phyloP scores from a whole-genome alignment of 2,113 vertebrate genomes.

The Nycticebus coucang region DNA sequence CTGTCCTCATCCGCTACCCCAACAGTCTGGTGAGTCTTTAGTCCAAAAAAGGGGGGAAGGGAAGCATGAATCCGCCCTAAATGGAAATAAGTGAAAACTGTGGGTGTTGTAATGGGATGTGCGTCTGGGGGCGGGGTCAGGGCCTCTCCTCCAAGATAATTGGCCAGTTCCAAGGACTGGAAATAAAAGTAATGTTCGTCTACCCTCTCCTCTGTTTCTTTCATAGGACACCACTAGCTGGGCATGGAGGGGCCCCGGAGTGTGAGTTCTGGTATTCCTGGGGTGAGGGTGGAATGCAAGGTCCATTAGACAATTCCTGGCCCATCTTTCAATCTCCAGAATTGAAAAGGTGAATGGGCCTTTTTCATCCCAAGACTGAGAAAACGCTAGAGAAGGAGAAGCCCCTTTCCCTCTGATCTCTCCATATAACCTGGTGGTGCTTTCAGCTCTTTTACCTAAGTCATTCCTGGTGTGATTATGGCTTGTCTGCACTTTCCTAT shows the following conservation, averaged over 20 bases:
- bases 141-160: background rate
- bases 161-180: background rate
- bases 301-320: slow-evolving; percentile 3
- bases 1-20: slow-evolving; percentile 91
- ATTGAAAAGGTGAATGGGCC: background rate
- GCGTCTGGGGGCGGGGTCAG: background rate
- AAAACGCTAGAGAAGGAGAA: background rate
- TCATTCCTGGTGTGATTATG: background rate
- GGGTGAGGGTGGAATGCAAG: slow-evolving; percentile 1
- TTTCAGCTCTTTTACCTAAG: background rate
- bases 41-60: background rate
- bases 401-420: background rate
- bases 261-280: slow-evolving; percentile 79
- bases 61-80: background rate
- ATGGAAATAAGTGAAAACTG: background rate
- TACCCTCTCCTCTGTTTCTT: slow-evolving; percentile 36
- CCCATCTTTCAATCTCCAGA: background rate
- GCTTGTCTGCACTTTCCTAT: background rate
- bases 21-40: slow-evolving; percentile 89
- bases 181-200: background rate
- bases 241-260: slow-evolving; percentile 85
- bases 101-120: background rate
- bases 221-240: slow-evolving; percentile 83
- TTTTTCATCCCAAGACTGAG: background rate
- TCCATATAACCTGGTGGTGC: background rate